Conservation (phyloP, 2,113 vertebrate species). For the Pituophis catenifer region DNA sequence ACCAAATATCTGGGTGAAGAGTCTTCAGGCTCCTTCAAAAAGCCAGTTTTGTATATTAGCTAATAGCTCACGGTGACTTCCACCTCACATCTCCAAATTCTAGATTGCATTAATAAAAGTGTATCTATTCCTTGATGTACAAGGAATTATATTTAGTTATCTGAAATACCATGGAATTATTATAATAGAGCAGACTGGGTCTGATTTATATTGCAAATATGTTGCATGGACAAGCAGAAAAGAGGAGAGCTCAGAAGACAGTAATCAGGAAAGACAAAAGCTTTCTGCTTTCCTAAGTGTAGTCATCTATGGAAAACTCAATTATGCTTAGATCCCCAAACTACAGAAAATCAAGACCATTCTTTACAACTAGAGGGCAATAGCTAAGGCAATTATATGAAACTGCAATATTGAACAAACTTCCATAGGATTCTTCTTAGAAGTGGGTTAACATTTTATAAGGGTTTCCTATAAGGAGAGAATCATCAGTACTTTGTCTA, state of each 20-base stretch:
- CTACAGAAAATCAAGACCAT: neutral
- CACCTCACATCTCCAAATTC: neutral
- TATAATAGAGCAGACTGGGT: neutral
- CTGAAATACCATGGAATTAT: neutral
- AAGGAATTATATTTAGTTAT: neutral
- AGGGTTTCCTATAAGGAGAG: neutral
- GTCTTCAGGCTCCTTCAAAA: neutral
- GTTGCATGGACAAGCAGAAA: neutral
- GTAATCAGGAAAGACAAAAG: neutral
- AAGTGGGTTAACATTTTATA: neutral
- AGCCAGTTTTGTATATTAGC: neutral
- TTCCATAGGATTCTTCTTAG: neutral
- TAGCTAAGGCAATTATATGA: constrained; percentile 12
- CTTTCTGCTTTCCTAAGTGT: neutral
- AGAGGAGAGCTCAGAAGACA: constrained; percentile 2
- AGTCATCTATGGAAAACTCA: constrained; percentile 8
- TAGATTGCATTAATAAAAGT: neutral
- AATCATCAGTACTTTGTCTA: neutral
- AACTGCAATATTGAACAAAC: neutral
- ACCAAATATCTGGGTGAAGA: neutral
- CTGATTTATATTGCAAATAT: neutral
- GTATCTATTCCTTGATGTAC: neutral
- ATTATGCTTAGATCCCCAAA: neutral
- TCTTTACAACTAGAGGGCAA: constrained; percentile 6
- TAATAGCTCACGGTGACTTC: neutral